These are phyloP conservation scores for Sebastes wilsoni DNA, from an alignment of 2,797 vertebrate genomes.

Conservation along the genomic window DNA sequence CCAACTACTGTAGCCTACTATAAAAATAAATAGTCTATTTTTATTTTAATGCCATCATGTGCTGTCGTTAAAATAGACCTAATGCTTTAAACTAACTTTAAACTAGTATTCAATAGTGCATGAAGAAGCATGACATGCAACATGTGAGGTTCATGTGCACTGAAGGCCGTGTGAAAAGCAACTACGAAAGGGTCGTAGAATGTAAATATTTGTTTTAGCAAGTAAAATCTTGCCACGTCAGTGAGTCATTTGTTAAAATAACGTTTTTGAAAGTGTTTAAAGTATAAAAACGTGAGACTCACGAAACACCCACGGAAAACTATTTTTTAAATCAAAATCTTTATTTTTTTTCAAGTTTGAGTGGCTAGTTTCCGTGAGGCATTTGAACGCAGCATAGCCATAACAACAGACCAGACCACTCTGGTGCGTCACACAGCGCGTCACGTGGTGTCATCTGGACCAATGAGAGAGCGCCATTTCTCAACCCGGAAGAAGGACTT, in stretches of 20 bases:
- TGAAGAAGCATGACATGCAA: neutral
- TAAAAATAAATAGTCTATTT: neutral
- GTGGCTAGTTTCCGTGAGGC: neutral
- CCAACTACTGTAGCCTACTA: neutral
- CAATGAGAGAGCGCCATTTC: slow-evolving; percentile 58
- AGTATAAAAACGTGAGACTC: neutral
- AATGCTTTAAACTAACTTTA: neutral
- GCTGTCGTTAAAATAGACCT: neutral
- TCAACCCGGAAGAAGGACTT: slow-evolving; percentile 72
- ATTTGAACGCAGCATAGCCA: neutral
- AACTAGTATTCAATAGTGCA: neutral
- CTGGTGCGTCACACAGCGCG: neutral
- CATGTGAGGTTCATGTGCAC: neutral
- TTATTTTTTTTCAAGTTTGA: neutral
- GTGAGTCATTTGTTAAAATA: neutral
- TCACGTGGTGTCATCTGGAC: slow-evolving; percentile 45
- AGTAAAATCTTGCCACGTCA: neutral
- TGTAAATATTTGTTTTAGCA: neutral
- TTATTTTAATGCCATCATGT: neutral
- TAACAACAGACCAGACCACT: slow-evolving; percentile 24
- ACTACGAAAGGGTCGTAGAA: rapidly evolving
- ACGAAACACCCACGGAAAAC: neutral
- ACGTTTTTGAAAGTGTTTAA: rapidly evolving
- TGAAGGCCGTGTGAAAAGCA: neutral
- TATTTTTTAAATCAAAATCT: too few relatives aligned